Base-by-base conservation (phyloP, 1,140 invertebrate genomes). In the Kradibia gibbosae region DNA sequence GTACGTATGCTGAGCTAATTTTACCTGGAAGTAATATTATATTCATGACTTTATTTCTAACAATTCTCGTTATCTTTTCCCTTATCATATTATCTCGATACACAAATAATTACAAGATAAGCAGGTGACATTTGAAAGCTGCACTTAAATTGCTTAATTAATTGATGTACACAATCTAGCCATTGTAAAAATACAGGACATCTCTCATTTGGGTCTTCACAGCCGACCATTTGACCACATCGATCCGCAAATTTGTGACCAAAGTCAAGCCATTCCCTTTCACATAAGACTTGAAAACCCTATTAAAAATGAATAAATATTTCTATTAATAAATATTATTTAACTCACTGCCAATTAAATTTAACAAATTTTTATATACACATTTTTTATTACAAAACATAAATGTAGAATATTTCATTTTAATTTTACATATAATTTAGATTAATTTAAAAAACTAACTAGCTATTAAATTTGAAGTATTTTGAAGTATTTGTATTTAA, bases 151-250 rank as follows among this genome's bases (percentile, higher is more conserved):
- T 99, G 97, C 82, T 91, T 85, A 82, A 96, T 93, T 67, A 99
- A 92, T 91, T 99, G 98, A 92, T 99, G 96, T 0, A 99, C 95
- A 88, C 98, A 97, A 88, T 99, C 98, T 7, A 99, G 92, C 97
- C 98, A 99, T 90, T 99, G 98, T 60, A 99, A 92, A 92, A 99
- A 99, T 81, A 99, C 97, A 22, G 99, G 99, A 89, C 97, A 98
- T 77, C 95, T 92, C 91, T 99, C 98, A 90, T 98, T 98, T 0
- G 93, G 91, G 88, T 99, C 97, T 82, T 97, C 96, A 3, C 93
- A 93, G 31, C 95, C 94, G 25, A 96, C 94, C 22, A 95, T 94
- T 86, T 97, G 96, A 10, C 98, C 98, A 90, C 97, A 98, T 42
- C 98, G 94, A 89, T 99, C 97, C 11, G 96, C 97, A 92, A 99